Percentiles rank a stretch among this genome's conserved stretches.
Conservation (phyloP, 1,140 invertebrate species). For the Habropoda laboriosa region DNA sequence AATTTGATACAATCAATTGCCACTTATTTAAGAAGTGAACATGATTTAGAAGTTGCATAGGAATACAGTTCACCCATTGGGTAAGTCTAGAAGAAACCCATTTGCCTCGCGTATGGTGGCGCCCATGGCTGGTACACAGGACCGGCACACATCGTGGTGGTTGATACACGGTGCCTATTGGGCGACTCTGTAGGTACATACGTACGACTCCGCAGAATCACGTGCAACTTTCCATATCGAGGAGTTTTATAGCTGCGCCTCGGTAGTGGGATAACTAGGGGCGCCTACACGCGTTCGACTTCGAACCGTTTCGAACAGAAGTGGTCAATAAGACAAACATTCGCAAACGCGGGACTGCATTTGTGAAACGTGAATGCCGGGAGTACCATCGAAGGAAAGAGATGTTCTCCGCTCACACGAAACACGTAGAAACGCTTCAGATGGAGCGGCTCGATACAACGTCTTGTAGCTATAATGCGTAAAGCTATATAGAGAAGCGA, state of each 20-base stretch:
- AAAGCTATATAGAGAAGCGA: not conserved
- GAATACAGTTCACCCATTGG: not conserved
- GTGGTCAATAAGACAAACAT: slow-evolving; percentile 61
- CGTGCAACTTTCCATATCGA: slow-evolving; percentile 72
- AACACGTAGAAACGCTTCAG: slow-evolving; percentile 20
- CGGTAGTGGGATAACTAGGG: slow-evolving; percentile 72
- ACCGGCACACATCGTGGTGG: slow-evolving; percentile 38
- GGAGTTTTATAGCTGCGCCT: slow-evolving; percentile 70
- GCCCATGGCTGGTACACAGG: slow-evolving; percentile 39
- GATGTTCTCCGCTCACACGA: slow-evolving; percentile 23
- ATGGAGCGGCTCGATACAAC: slow-evolving; percentile 7
- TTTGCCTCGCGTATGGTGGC: slow-evolving; percentile 30
- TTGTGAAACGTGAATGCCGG: slow-evolving; percentile 38
- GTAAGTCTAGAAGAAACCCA: not conserved
- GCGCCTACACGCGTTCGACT: slow-evolving; percentile 74
- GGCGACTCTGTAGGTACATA: slow-evolving; percentile 55
- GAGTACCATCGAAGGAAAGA: slow-evolving; percentile 39
- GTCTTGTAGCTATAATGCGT: not conserved
- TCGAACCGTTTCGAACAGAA: slow-evolving; percentile 64
- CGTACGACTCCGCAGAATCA: slow-evolving; percentile 60
- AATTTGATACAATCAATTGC: too few relatives aligned
- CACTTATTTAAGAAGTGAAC: too few relatives aligned
- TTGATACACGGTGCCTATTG: slow-evolving; percentile 50
- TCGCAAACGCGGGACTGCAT: slow-evolving; percentile 17
- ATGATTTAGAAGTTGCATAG: not conserved